Evolutionary conservation across 2,113 vertebrate genomes (phyloP).

Genomic region (Proterorhinus semilunaris): DNA sequence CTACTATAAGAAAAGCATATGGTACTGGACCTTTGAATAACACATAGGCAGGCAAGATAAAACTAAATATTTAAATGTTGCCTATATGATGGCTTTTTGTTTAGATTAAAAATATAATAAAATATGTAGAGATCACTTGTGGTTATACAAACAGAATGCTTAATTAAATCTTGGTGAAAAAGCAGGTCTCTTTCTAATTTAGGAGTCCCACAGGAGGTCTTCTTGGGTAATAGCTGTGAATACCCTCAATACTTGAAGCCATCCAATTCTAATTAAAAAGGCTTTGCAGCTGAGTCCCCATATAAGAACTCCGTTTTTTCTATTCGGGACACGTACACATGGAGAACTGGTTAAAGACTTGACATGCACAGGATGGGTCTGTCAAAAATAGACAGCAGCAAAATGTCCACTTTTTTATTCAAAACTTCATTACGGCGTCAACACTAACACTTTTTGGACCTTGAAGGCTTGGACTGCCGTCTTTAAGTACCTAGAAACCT

Average conservation of each 20-base stretch:
- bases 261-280: slow-evolving; percentile 64
- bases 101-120: neutral
- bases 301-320: neutral
- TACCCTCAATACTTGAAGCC: slow-evolving; percentile 41
- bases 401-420: slow-evolving; percentile 5
- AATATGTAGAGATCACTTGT: slow-evolving; percentile 18
- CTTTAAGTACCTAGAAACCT: slow-evolving; percentile 34
- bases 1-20: no score
- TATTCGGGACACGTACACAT: slow-evolving; percentile 14
- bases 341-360: slow-evolving; percentile 4
- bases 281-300: slow-evolving; percentile 58
- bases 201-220: slow-evolving; percentile 41
- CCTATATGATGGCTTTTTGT: slow-evolving; percentile 1
- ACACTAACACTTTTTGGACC: neutral
- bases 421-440: neutral
- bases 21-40: no score
- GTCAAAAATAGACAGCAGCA: neutral
- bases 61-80: neutral
- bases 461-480: neutral
- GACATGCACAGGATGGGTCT: neutral
- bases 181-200: slow-evolving; percentile 37
- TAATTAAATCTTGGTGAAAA: slow-evolving; percentile 40
- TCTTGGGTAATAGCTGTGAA: slow-evolving; percentile 40
- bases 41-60: neutral
- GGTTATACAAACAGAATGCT: slow-evolving; percentile 27